A percentile compares a stretch with the other conserved stretches of the same genome.
phyloP scores from a whole-genome alignment of 2,113 vertebrate genomes.

The Rhinoptilus africanus region DNA sequence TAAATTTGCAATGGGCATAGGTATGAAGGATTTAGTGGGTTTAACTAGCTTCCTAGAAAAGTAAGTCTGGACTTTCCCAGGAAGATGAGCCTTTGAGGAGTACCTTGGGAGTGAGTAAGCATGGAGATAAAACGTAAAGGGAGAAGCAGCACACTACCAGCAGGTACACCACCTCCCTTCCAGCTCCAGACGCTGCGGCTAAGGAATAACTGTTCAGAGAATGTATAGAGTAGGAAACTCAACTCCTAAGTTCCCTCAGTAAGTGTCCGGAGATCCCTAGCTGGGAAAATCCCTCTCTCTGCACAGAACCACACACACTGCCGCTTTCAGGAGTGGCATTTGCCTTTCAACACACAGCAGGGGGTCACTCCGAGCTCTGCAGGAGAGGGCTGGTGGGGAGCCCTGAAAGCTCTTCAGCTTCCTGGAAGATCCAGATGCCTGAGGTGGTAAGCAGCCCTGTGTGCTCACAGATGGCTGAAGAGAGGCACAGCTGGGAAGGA shows the following conservation, averaged over 20 bases:
- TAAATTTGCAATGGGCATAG: background rate
- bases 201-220: background rate
- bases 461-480: too few relatives aligned
- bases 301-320: accelerated
- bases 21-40: background rate
- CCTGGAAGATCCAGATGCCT: accelerated
- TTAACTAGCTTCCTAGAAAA: background rate
- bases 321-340: accelerated
- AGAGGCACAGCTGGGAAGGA: background rate
- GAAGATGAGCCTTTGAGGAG: background rate
- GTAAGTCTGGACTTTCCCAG: background rate
- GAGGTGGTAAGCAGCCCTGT: accelerated
- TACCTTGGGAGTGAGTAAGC: background rate
- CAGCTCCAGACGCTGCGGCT: background rate
- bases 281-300: too few relatives aligned
- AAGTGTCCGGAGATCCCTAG: background rate
- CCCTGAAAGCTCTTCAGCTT: too few relatives aligned
- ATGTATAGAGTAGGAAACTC: too few relatives aligned
- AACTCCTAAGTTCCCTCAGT: background rate
- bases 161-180: background rate
- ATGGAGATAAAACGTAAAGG: accelerated
- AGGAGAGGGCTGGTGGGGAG: background rate
- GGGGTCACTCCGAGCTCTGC: accelerated
- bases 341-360: too few relatives aligned
- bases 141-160: background rate